These are phyloP conservation scores for Heliangelus exortis DNA, from an alignment of 2,797 vertebrate species.

Conservation along the genomic window DNA sequence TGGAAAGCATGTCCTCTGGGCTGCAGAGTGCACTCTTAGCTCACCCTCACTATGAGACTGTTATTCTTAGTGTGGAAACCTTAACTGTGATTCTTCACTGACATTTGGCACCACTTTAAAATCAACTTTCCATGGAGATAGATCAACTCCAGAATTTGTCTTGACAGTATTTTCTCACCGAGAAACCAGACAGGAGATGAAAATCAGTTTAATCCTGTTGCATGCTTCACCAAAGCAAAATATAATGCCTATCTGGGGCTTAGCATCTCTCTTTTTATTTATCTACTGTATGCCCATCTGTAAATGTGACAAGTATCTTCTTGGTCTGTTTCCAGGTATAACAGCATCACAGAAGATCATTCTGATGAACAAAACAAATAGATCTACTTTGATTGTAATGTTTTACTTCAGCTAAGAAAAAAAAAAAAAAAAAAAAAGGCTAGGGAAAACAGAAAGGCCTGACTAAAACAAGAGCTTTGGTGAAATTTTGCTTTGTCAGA, in stretches of 20 bases:
- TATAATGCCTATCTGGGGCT: not conserved
- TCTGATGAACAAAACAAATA: conserved; percentile 10
- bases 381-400: not conserved
- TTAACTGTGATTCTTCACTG: not conserved
- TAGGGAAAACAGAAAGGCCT: not conserved
- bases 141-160: conserved; percentile 14
- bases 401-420: not conserved
- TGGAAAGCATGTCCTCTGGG: not conserved
- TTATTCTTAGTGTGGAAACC: not conserved
- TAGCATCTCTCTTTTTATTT: conserved; percentile 19
- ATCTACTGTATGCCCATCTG: not conserved
- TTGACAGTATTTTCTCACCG: conserved; percentile 16
- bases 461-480: not conserved
- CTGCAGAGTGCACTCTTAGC: conserved; percentile 46
- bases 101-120: conserved; percentile 33
- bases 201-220: conserved; percentile 22
- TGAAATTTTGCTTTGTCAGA: not conserved
- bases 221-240: conserved; percentile 6
- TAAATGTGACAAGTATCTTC: not conserved
- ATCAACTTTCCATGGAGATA: conserved; percentile 40
- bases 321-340: not conserved
- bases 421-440: not conserved
- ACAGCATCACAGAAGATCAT: not conserved
- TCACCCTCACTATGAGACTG: not conserved
- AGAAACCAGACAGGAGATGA: conserved; percentile 25